Evolutionary conservation across 2,888 invertebrate genomes (phyloP), one percentile per base, ranked within the genome.

Genomic region (Argyresthia goedartella): DNA sequence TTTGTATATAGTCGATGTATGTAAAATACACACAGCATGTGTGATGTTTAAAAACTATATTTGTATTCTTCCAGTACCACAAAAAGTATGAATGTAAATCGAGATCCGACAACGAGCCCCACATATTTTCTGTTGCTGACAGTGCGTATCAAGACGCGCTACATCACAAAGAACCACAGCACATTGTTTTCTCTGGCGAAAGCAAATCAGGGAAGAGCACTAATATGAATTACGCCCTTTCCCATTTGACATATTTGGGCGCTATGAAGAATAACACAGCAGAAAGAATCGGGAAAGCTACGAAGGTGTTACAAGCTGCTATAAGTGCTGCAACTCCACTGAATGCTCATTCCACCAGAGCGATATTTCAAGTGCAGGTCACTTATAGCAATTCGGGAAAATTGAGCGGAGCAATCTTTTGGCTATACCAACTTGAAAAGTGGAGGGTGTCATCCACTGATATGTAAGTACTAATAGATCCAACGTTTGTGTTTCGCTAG

Each of bases 171-270:
- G 91, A 92, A 60, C 91, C 93, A 1, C 96, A 97, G 74, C 93
- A 95, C 72, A 92, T 98, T 55, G 88, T 97, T 6, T 90, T 98
- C 59, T 92, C 95, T 44, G 97, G 97, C 1, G 97, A 97, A 86
- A 94, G 94, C 59, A 93, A 93, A 67, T 94, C 97, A 0, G 97
- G 97, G 1, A 98, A 98, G 85, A 95, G 96, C 0, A 93, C 93
- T 36, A 95, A 93, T 69, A 93, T 93, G 73, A 82, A 92, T 42
- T 91, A 95, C 58, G 81, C 95, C 45, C 81, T 97, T 36, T 90
- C 92, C 50, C 97, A 98, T 72, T 88, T 97, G 1, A 91, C 94
- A 59, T 91, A 89, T 68, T 86, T 97, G 61, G 96, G 97, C 50
- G 90, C 92, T 62, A 96, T 91, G 70, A 89, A 87, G 54, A 89